phyloP scores from a whole-genome alignment of 2,113 vertebrate species.

The Amphilophus citrinellus region DNA sequence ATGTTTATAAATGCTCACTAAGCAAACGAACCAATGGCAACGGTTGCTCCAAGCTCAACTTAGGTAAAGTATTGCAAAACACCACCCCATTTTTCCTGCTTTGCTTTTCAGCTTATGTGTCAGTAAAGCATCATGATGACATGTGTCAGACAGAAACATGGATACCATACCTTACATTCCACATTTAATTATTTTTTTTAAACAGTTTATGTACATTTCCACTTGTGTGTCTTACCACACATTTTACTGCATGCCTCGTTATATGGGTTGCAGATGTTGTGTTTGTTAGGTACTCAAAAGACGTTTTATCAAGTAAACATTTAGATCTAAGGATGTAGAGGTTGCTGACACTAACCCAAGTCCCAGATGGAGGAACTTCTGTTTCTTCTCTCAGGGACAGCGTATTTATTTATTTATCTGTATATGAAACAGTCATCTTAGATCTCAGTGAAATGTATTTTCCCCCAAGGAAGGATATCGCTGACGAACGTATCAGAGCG shows the following conservation, averaged over 20 bases:
- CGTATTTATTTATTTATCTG: slow-evolving; percentile 14
- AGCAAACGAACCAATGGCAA: slow-evolving; percentile 79
- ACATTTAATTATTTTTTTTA: slow-evolving; percentile 38
- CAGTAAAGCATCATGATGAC: slow-evolving; percentile 45
- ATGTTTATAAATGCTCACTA: slow-evolving; percentile 93
- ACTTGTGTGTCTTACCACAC: slow-evolving; percentile 65
- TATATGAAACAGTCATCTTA: slow-evolving; percentile 14
- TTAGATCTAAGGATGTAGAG: slow-evolving; percentile 52
- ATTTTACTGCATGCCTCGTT: slow-evolving; percentile 44
- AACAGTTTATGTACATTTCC: slow-evolving; percentile 69
- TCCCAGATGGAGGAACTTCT: slow-evolving; percentile 51
- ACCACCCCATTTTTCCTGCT: neutral
- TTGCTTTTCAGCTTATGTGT: slow-evolving; percentile 14
- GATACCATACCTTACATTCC: slow-evolving; percentile 66
- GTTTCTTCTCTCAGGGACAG: slow-evolving; percentile 44
- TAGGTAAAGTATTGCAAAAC: slow-evolving; percentile 83
- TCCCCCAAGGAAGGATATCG: slow-evolving; percentile 91
- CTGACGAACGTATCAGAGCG: slow-evolving; percentile 96
- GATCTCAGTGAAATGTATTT: slow-evolving; percentile 56
- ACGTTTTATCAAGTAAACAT: slow-evolving; percentile 48
- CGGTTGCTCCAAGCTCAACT: slow-evolving; percentile 94
- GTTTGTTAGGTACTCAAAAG: slow-evolving; percentile 33
- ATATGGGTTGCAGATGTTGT: slow-evolving; percentile 53
- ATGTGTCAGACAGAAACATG: slow-evolving; percentile 53
- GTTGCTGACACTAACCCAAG: slow-evolving; percentile 63